Base-by-base conservation (phyloP, 2,113 vertebrate genomes). In the Melanocharis versteri region DNA sequence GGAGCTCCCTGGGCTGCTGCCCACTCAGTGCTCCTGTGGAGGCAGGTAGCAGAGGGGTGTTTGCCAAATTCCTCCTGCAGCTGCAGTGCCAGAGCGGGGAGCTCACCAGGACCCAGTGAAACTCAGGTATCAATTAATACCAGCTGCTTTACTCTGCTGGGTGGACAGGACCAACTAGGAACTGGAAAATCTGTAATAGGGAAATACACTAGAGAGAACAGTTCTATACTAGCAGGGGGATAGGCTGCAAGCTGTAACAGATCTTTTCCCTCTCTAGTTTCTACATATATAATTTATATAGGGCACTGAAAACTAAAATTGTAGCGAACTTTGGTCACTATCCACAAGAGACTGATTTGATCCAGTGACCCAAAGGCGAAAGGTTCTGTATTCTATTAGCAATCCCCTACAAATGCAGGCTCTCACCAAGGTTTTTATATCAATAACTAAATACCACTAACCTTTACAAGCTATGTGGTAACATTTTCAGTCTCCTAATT, bases 351-450 rank as follows among this genome's bases (percentile, higher is more conserved):
- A 91, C 44, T 42, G 64, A 90, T 90, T 90, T 95, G 94, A 91
- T 95, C 87, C 72, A 75, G 37, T 90, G 87, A 94, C 78, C 82
- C 76, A 77, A 72, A 96, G 62, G 95, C 6, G 7, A 96, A 96
- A 90, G 62, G 78, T 37, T 94, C 87, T 94, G 82, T 72, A 47
- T 79, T 89, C 21, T 42, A 72, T 97, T 90, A 94, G 48, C 48
- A 84, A 30, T 11, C 28, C 14, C 28, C 57, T 62, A 57, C 31
- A 85, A 72, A 62, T 1, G 7, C 58, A 86, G 54, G 48, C n/a
- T 45, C 72, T 95, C 64, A 21, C 24, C 0, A 7, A 78, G 54
- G 22, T 12, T 97, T 77, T 91, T 78, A 68, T 78, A 80, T 60
- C 60, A 65, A 81, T 76, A 91, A 58, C 60, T 81, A 81, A 79